Conservation (phyloP, 2,888 invertebrate species). For the Synanthedon formicaeformis region DNA sequence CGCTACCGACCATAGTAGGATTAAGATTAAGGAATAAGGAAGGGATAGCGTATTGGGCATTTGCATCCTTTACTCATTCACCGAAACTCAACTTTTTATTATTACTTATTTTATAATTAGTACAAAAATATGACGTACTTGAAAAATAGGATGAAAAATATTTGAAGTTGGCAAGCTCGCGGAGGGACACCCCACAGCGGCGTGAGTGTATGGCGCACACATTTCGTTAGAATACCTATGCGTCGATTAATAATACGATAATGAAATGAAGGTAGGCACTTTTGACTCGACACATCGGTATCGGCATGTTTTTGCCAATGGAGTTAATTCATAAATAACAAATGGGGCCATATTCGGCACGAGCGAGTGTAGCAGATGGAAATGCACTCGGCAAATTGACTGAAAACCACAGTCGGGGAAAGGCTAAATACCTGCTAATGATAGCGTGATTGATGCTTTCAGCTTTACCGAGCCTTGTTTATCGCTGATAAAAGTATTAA, state of each 20-base stretch:
- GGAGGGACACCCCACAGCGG: no score
- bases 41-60: no score
- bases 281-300: slow-evolving; percentile 23
- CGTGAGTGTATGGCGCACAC: no score
- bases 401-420: slow-evolving; percentile 62
- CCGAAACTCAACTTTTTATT: no score
- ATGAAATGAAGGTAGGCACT: slow-evolving; percentile 43
- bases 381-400: slow-evolving; percentile 67
- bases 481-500: no score
- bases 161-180: no score
- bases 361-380: slow-evolving; percentile 52
- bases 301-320: slow-evolving; percentile 48
- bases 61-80: no score
- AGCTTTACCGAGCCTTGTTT: slow-evolving; percentile 4
- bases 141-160: no score
- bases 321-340: slow-evolving; percentile 66
- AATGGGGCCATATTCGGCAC: slow-evolving; percentile 50
- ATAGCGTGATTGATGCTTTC: slow-evolving; percentile 44
- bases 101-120: no score
- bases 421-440: slow-evolving; percentile 68
- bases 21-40: no score
- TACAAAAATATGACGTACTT: no score
- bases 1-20: no score
- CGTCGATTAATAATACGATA: slow-evolving; percentile 24
- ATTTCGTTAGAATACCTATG: not conserved